Conservation (phyloP, 2,113 vertebrate species). For the Python bivittatus region DNA sequence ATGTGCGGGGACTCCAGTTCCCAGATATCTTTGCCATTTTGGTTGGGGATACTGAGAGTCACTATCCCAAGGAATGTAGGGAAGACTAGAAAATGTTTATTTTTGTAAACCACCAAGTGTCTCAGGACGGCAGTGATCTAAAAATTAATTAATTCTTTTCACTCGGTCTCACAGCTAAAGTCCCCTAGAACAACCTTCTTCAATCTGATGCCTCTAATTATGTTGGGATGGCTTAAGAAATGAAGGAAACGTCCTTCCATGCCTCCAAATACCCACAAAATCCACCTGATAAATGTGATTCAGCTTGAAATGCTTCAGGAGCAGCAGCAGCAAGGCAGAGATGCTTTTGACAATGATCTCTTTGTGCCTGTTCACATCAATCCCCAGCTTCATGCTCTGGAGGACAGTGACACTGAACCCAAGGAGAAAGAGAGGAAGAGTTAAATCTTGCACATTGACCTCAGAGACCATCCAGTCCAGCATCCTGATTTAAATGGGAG, state of each 20-base stretch:
- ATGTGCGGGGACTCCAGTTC: too few species aligned
- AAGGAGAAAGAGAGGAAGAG: neutral
- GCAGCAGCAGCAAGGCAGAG: constrained; percentile 86
- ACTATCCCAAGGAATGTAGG: too few species aligned
- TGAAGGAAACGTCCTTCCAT: neutral
- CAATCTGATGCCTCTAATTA: too few species aligned
- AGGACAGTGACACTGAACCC: constrained; percentile 87
- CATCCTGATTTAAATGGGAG: too few species aligned
- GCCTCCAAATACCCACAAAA: fast-evolving
- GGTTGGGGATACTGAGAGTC: too few species aligned
- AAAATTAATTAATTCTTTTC: too few species aligned
- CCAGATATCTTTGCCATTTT: too few species aligned
- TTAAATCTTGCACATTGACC: neutral
- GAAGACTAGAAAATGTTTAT: too few species aligned
- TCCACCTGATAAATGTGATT: constrained; percentile 96
- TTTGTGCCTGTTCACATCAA: constrained; percentile 96
- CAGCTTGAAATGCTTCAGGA: constrained; percentile 95
- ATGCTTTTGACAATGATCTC: constrained; percentile 97
- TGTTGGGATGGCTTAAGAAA: neutral
- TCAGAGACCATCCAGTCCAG: neutral
- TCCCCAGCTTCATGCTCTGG: constrained; percentile 97
- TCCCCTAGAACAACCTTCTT: too few species aligned
- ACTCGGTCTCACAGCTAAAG: neutral
- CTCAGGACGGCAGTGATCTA: too few species aligned
- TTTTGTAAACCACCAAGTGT: too few species aligned